A percentile compares a stretch with the other conserved stretches of the same genome.
Evolutionary conservation across 2,113 vertebrate genomes (phyloP).

Genomic region (Coryphaenoides rupestris): DNA sequence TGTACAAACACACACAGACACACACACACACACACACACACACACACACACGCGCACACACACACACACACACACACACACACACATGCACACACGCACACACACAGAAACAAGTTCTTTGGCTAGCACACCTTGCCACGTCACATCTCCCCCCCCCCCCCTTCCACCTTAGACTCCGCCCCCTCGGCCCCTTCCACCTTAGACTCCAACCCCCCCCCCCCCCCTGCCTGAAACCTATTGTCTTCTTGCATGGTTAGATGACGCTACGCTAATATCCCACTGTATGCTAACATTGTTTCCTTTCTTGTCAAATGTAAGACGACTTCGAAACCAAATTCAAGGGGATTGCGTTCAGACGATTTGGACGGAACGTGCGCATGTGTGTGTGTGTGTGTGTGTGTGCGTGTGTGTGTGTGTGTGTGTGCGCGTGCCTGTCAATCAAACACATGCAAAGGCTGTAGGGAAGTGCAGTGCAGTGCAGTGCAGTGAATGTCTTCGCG

Average conservation of each 20-base stretch:
- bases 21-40: too few relatives aligned
- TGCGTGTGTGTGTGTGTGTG: conserved; percentile 12
- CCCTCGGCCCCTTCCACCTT: too few relatives aligned
- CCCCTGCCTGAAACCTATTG: conserved; percentile 78
- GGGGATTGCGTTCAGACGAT: conserved; percentile 43
- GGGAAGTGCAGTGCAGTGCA: conserved; percentile 12
- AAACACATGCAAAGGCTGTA: conserved; percentile 26
- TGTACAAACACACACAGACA: too few relatives aligned
- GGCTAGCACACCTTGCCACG: conserved; percentile 82
- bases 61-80: too few relatives aligned
- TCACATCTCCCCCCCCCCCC: conserved; percentile 46
- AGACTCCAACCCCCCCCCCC: conserved; percentile 38
- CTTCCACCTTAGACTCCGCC: conserved; percentile 73
- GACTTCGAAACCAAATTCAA: conserved; percentile 30
- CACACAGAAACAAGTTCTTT: conserved; percentile 26
- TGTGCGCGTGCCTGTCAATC: conserved; percentile 5
- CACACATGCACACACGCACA: conserved; percentile 5
- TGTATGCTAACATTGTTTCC: conserved; percentile 60
- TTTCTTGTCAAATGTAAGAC: conserved; percentile 65
- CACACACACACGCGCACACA: conserved; percentile 20
- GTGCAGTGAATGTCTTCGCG: conserved; percentile 21
- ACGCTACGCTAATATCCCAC: conserved; percentile 66
- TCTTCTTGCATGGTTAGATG: conserved; percentile 84
- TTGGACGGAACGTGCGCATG: conserved; percentile 4
- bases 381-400: conserved; percentile 2